Conservation (phyloP, 2,888 invertebrate genomes). For the Teleogryllus oceanicus region DNA sequence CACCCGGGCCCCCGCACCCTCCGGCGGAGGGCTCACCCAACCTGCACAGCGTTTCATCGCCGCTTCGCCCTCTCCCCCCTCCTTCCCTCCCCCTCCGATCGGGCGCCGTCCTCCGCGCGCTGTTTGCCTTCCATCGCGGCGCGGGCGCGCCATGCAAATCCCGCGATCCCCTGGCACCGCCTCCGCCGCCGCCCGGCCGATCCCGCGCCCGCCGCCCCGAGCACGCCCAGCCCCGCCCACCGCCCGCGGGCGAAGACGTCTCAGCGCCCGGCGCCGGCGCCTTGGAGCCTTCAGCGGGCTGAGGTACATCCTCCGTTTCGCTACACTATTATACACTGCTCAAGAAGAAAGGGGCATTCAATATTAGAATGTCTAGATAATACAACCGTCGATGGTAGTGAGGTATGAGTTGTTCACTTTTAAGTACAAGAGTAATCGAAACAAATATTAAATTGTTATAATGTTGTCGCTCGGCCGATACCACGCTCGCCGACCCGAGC, state of each 20-base stretch:
- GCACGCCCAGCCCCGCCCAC: not conserved
- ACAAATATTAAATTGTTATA: too few species aligned
- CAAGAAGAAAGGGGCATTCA: too few species aligned
- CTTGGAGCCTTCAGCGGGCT: too few species aligned
- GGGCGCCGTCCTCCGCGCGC: not conserved
- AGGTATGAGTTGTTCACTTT: too few species aligned
- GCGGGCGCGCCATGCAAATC: constrained; percentile 4
- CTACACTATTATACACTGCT: too few species aligned
- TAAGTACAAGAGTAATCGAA: too few species aligned
- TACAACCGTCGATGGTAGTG: too few species aligned
- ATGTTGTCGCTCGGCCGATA: not conserved
- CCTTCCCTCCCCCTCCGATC: not conserved
- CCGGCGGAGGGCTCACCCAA: not conserved
- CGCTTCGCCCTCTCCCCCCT: not conserved
- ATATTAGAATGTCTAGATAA: too few species aligned
- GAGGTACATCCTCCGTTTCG: too few species aligned
- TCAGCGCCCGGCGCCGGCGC: too few species aligned
- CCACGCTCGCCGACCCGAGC: not conserved
- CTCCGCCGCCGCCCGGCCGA: not conserved
- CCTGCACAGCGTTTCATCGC: not conserved
- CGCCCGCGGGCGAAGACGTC: too few species aligned
- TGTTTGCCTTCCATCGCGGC: constrained; percentile 18
- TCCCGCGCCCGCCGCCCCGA: not conserved
- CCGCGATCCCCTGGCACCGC: not conserved
- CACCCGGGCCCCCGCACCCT: not conserved